Evolutionary conservation across 2,888 invertebrate genomes (phyloP), one percentile per base, ranked within the genome.

Genomic region (Tanaodytes sp.): DNA sequence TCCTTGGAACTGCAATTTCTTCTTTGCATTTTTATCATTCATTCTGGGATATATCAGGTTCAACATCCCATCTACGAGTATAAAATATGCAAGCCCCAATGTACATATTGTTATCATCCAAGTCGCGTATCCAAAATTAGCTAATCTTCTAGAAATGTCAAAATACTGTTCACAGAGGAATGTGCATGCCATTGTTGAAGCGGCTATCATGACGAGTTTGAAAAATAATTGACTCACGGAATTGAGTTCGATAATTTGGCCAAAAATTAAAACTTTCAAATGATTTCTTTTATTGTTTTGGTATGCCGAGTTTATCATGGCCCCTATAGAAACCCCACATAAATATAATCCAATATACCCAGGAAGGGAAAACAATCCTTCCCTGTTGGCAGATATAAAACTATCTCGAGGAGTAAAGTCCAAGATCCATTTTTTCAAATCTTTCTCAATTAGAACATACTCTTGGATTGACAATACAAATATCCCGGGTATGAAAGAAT

Each of bases 261-360:
- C 72, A 9, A 77, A 76, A 1, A 80, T 14, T 39, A 72, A 74
- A 1, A 79, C 15, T 5, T 70, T 54, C 2, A 78, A 63, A 5
- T 62, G 58, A 19, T 67, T 62, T 0, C 68, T 58, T 3, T 4
- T 23, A 19, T 49, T 48, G 31, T 31, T 66, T 48, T 18, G 49
- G 55, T 79, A 82, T 0, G 80, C 76, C 0, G 80, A 80, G 40
- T 84, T 78, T 48, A 92, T 80, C 51, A 88, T 80, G 72, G 86
- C 84, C 36, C 91, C 92, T 52, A 92, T 80, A 75, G 89, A 88
- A 54, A 91, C 89, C 19, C 93, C 91, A 71, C 91, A 88, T 61
- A 97, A 87, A 84, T 95, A 97, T 3, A 98, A 85, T 0, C 93
- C 89, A 0, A 95, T 86, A 83, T 95, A 98, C 1, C 98, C 98